Evolutionary conservation across 1,140 invertebrate genomes (phyloP).

Genomic region (Eulimnadia texana): DNA sequence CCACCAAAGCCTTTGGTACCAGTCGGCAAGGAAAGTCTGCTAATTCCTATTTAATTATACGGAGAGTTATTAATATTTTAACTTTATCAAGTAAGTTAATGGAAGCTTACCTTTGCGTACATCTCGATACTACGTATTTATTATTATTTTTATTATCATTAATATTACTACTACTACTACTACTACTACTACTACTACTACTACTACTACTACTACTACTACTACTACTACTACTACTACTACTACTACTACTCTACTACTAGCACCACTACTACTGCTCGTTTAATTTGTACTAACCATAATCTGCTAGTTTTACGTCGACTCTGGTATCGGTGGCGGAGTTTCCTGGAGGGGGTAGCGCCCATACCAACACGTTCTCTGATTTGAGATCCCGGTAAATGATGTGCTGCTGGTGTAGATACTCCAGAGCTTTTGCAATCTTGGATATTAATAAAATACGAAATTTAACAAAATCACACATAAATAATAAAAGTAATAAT

Average conservation of each 20-base stretch:
- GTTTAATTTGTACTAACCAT: conserved; percentile 39
- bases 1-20: conserved; percentile 76
- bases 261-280: no score
- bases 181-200: no score
- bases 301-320: conserved; percentile 87
- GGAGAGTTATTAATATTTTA: no score
- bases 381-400: conserved; percentile 96
- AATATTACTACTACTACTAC: no score
- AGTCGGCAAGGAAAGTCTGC: conserved; percentile 29
- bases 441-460: no score
- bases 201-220: no score
- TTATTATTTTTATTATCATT: no score
- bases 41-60: conserved; percentile 23
- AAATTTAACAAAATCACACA: not conserved
- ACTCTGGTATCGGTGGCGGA: conserved; percentile 39
- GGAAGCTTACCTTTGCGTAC: no score
- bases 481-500: conserved; percentile 9
- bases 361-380: conserved; percentile 96
- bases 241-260: no score
- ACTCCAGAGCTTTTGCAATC: conserved; percentile 86
- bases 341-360: conserved; percentile 61
- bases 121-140: no score
- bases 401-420: conserved; percentile 83
- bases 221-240: no score
- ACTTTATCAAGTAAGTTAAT: no score